Base-by-base conservation (phyloP, 2,888 invertebrate species). In the Apomyelois bistriatella region DNA sequence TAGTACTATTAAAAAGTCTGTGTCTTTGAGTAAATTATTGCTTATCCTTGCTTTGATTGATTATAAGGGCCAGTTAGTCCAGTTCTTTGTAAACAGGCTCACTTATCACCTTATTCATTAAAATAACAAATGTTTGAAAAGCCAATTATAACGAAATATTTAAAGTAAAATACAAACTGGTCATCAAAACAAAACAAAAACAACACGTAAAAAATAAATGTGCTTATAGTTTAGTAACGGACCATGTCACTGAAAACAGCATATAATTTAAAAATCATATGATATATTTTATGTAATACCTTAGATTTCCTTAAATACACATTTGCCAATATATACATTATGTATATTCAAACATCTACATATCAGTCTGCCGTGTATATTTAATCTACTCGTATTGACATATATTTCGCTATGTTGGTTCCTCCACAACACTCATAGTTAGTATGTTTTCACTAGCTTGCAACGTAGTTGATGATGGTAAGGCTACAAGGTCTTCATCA, bases 281-380 rank as follows among this genome's bases (percentile, higher is more conserved):
- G 2, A 48, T 63, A 63, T 41, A 48, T 61, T 57, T 60, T 59
- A 60, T 53, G 48, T 40, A 53, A 57, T 62, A 58, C 62, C 59
- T 57, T 22, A 22, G 22, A 22, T 59, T 61, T 59, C 58, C 59
- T 62, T 9, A 63, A 48, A 42, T 53, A 38, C 37, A 41, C 46
- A 38, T 40, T 53, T 60, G 48, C 53, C 32, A 56, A 47, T 60
- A 76, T 78, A 64, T 79, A 81, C 76, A 76, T 58, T 64, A 65
- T 64, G 67, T 70, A 69, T 69, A 72, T 79, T n/a, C n/a, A n/a
- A 82, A 77, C 79, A 65, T 78, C 83, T 87, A 89, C 74, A 74
- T 83, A 85, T 89, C 89, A 89, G 89, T 89, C 89, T 86, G 88
- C 82, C 72, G 79, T 85, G 77, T 84, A 81, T 79, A 75, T 74